phyloP scores from a whole-genome alignment of 1,140 invertebrate genomes.

The Halictus rubicundus region DNA sequence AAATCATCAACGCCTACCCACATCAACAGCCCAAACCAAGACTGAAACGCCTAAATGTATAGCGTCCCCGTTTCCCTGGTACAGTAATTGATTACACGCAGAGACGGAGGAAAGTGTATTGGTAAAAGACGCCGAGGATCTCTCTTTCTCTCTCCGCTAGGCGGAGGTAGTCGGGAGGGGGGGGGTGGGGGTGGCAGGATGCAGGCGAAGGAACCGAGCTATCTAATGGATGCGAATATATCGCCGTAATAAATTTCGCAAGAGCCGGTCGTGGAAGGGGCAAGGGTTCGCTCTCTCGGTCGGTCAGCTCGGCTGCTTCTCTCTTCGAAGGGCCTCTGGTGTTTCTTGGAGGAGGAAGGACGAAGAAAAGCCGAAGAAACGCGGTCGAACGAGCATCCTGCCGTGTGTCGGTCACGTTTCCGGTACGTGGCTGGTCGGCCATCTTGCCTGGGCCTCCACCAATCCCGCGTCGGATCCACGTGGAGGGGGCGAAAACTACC shows the following conservation, averaged over 20 bases:
- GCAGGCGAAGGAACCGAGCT: conserved; percentile 69
- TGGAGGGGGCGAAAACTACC: conserved; percentile 71
- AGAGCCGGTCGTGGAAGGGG: conserved; percentile 67
- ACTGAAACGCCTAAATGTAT: too few species aligned
- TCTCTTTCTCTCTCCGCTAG: background rate
- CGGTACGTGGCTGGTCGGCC: conserved; percentile 73
- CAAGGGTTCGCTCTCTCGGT: conserved; percentile 36
- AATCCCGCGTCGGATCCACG: conserved; percentile 60
- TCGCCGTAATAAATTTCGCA: conserved; percentile 80
- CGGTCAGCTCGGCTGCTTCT: conserved; percentile 37
- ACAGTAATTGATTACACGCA: conserved; percentile 49
- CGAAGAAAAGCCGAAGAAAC: conserved; percentile 66
- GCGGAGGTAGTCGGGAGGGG: background rate
- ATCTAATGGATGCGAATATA: conserved; percentile 82
- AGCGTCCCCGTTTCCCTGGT: conserved; percentile 31
- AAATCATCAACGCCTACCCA: too few species aligned
- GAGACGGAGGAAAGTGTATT: background rate
- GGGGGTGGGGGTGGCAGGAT: conserved; percentile 33
- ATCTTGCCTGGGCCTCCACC: conserved; percentile 72
- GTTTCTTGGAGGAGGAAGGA: conserved; percentile 56
- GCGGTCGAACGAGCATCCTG: conserved; percentile 57
- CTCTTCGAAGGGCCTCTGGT: conserved; percentile 40
- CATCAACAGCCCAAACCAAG: too few species aligned
- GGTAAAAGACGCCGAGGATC: background rate
- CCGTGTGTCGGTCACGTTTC: conserved; percentile 73